Base-by-base conservation (phyloP, 2,113 vertebrate genomes). In the Carettochelys insculpta region DNA sequence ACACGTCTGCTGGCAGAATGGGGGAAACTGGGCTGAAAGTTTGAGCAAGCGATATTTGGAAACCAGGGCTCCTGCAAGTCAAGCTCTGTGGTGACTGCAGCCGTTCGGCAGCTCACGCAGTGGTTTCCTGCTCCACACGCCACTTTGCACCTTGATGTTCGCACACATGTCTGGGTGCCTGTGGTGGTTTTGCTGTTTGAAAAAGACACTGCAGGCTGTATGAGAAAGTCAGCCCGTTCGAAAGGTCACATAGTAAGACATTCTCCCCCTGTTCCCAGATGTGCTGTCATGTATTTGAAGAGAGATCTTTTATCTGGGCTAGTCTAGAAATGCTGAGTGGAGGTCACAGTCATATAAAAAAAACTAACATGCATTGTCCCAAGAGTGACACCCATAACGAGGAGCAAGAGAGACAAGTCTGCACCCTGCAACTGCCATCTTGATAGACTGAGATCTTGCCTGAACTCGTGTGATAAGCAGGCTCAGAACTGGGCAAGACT, bases 41-140 rank as follows among this genome's bases (percentile, higher is more conserved):
- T 24, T 24, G 58, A 24, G 25, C 80, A 81, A 38, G 80, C 1
- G 1, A 65, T 0, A 5, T 87, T 58, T 92, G 48, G 38, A 20
- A 61, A 76, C 56, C 43, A 50, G 4, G 1, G 4, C 54, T 41
- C 3, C 22, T 10, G 53, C 6, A 1, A n/a, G 38, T 22, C 45
- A 0, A 0, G 68, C 11, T 27, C 1, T 5, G 54, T 77, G 47
- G 61, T 0, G 1, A 56, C 3, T 11, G 38, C n/a, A 56, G 68
- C 58, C 8, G 0, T 48, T 6, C 0, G 45, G 4, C 22, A 78
- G 2, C 1, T 0, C 1, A 13, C 27, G 52, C 34, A 83, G 58
- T 3, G 61, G 34, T 79, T 2, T 13, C 13, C 48, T 80, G 22
- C 47, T 68, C 51, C 20, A 24, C 38, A 17, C 3, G n/a, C 78